Evolutionary conservation across 2,797 vertebrate species (phyloP).

Genomic region (Coregonus ussuriensis): DNA sequence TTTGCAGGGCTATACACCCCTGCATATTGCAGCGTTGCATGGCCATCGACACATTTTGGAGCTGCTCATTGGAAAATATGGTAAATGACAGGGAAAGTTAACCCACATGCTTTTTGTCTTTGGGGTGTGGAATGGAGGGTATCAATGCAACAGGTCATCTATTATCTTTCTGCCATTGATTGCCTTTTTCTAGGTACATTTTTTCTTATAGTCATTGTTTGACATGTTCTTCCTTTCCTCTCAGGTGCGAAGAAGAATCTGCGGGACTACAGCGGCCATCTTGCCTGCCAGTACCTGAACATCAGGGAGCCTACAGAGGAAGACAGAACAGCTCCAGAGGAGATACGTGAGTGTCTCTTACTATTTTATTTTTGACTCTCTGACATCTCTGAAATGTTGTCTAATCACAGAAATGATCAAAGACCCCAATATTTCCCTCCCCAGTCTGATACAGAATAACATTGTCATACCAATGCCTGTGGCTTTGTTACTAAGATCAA

Average conservation of each 20-base stretch:
- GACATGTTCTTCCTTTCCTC: conserved; percentile 15
- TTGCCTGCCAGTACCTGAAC: conserved; percentile 74
- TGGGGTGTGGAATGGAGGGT: conserved; percentile 7
- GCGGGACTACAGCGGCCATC: conserved; percentile 79
- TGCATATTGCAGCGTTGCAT: conserved; percentile 82
- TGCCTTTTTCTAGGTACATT: conserved; percentile 11
- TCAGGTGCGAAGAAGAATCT: conserved; percentile 79
- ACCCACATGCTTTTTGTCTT: neutral
- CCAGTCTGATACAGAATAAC: neutral
- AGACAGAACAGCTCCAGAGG: conserved; percentile 40
- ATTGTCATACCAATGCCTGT: too few relatives aligned
- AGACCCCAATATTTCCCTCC: neutral
- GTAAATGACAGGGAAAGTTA: conserved; percentile 54
- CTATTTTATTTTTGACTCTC: neutral
- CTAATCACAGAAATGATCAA: neutral
- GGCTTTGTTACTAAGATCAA: neutral
- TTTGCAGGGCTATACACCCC: conserved; percentile 79
- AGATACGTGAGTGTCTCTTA: conserved; percentile 66
- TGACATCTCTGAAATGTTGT: neutral
- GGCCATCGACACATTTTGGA: conserved; percentile 76
- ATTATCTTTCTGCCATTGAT: neutral
- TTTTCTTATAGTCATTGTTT: neutral
- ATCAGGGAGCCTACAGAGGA: conserved; percentile 59
- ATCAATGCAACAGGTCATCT: conserved; percentile 28
- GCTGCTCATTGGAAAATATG: conserved; percentile 73